Conservation (phyloP, 2,113 vertebrate species). For the Neotoma lepida region DNA sequence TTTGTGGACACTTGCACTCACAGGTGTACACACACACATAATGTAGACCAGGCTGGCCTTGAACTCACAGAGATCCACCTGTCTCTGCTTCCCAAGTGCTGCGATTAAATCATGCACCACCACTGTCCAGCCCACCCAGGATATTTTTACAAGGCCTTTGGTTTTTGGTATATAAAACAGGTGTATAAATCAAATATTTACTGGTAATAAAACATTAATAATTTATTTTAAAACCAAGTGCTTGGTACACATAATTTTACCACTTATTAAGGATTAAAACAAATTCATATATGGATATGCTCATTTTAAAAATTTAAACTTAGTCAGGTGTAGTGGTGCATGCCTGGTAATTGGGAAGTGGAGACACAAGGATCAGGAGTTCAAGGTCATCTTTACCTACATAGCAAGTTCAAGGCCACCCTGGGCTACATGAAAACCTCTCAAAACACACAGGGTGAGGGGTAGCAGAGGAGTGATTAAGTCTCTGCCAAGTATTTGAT, state of each 20-base stretch:
- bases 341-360: background rate
- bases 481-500: background rate
- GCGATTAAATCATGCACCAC: background rate
- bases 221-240: background rate
- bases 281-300: background rate
- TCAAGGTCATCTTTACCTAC: background rate
- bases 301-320: background rate
- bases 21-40: background rate
- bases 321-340: background rate
- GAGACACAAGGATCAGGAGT: background rate
- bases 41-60: background rate
- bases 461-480: background rate
- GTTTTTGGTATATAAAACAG: background rate
- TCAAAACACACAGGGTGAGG: too few species aligned
- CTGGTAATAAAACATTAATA: background rate
- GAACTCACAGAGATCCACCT: background rate
- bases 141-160: background rate
- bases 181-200: background rate
- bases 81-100: background rate
- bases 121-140: background rate
- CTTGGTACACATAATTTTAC: background rate
- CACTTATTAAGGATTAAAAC: background rate
- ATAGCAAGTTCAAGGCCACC: background rate
- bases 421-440: background rate
- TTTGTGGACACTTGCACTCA: background rate